Base-by-base conservation (phyloP, 2,113 vertebrate species). In the Numenius arquata region DNA sequence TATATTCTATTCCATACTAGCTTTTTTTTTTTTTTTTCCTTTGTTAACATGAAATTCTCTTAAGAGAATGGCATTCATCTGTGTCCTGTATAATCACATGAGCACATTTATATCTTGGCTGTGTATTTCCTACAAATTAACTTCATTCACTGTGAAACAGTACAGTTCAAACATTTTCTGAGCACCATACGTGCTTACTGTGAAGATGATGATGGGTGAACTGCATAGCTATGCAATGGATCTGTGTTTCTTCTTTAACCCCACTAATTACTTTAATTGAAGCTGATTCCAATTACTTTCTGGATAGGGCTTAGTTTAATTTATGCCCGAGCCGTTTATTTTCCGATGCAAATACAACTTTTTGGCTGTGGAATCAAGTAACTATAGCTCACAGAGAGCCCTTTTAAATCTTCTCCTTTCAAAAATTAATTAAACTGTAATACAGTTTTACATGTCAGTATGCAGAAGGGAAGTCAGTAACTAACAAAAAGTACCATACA, bases 371-470 rank as follows among this genome's bases (percentile, higher is more conserved):
- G 58, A 91, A 85, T 88, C 67, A 83, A 90, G 77, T 48, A 93
- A 93, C 8, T 72, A 56, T 14, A 83, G 50, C 50, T 93, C 43
- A 67, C 41, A 92, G 55, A 66, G 25, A 80, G 41, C 0, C 0
- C 66, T 85, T 91, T 90, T 59, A 91, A 43, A 88, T 25, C 23
- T 78, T 41, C 36, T 56, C 23, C 29, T 95, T 86, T 90, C 41
- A 86, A 83, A 90, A 88, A 65, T 76, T 70, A 96, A 88, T 87
- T 93, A 92, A 90, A 90, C 29, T 53, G 47, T 68, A 83, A 59
- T 45, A 19, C 6, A 45, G 8, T 83, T 90, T 85, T 65, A 62
- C 11, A 36, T 25, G n/a, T 61, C 59, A 59, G 7, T 62, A 38
- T 58, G 23, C 74, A 89, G 43, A 91, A 75, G 8, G 20, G 14